Percentiles rank a stretch among this genome's conserved stretches.
Evolutionary conservation across 2,113 vertebrate species (phyloP).

Genomic region (Myiagra hebetior): DNA sequence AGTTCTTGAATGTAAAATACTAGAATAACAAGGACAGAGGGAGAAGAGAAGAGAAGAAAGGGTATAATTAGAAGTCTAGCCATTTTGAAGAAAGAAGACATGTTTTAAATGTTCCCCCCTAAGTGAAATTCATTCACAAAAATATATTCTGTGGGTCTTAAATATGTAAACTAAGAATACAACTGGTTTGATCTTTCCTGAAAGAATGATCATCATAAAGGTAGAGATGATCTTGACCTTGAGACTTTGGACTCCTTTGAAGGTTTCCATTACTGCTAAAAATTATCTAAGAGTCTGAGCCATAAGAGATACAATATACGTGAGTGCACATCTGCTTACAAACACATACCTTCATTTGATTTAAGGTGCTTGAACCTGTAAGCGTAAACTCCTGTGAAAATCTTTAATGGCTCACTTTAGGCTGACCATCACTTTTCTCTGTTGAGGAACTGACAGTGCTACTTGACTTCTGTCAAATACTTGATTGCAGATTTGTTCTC

Average conservation of each 20-base stretch:
- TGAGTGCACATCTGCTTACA: not conserved
- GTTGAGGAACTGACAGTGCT: not conserved
- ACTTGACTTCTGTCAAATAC: not conserved
- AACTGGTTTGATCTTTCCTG: not conserved
- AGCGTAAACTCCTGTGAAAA: not conserved
- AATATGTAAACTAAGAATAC: not conserved
- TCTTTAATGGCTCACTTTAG: not conserved
- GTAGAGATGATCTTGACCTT: not conserved
- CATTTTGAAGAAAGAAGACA: not conserved
- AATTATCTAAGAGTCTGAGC: not conserved
- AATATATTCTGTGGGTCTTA: not conserved
- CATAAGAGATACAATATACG: rapidly evolving
- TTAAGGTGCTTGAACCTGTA: not conserved
- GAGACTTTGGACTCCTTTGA: not conserved
- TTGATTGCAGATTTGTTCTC: not conserved
- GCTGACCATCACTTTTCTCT: not conserved
- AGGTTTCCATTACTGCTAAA: not conserved
- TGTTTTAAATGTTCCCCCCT: not conserved
- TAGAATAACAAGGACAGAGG: not conserved
- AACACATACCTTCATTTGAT: not conserved
- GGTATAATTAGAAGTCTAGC: not conserved
- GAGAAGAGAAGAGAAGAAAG: not conserved
- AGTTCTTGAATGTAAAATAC: not conserved
- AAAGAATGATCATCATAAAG: not conserved
- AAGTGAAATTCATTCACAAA: not conserved